phyloP scores from a whole-genome alignment of 2,888 invertebrate genomes.

The Eristalis intricaria region DNA sequence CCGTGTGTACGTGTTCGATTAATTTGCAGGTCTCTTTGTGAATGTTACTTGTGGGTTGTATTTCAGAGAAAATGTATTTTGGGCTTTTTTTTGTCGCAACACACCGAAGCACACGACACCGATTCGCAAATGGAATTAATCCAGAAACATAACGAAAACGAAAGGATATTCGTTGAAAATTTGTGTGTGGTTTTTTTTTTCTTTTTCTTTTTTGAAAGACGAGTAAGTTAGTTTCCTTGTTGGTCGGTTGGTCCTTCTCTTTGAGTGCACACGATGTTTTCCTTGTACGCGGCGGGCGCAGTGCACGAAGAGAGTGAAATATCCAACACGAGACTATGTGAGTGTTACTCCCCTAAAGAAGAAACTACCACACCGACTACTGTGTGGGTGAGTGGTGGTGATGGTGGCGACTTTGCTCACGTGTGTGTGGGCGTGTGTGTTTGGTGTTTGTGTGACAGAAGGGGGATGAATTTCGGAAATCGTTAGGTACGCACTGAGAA shows the following conservation, averaged over 20 bases:
- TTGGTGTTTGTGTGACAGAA: not conserved
- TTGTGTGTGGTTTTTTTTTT: not conserved
- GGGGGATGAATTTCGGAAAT: conserved; percentile 3
- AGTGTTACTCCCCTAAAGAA: conserved; percentile 26
- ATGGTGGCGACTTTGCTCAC: not conserved
- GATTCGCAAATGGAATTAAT: conserved; percentile 69
- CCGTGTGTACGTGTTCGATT: not conserved
- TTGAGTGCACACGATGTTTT: conserved; percentile 54
- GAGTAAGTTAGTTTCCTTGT: conserved; percentile 46
- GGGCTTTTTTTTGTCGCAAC: conserved; percentile 16
- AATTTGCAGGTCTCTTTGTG: not conserved
- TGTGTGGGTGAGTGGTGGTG: conserved; percentile 29
- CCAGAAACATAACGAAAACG: conserved; percentile 69
- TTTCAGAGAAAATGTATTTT: not conserved
- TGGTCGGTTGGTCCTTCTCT: conserved; percentile 54
- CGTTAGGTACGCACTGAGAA: conserved; percentile 27
- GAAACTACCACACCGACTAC: conserved; percentile 14
- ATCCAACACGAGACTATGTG: conserved; percentile 8
- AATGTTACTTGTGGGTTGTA: not conserved
- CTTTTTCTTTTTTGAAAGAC: not conserved
- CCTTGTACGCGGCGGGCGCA: conserved; percentile 47
- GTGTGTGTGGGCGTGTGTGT: not conserved
- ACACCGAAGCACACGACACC: conserved; percentile 61
- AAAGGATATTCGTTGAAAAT: conserved; percentile 71
- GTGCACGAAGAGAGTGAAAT: conserved; percentile 45